Evolutionary conservation across 1,140 invertebrate genomes (phyloP), one percentile per base, ranked within the genome.

Genomic region (Latrodectus geometricus): DNA sequence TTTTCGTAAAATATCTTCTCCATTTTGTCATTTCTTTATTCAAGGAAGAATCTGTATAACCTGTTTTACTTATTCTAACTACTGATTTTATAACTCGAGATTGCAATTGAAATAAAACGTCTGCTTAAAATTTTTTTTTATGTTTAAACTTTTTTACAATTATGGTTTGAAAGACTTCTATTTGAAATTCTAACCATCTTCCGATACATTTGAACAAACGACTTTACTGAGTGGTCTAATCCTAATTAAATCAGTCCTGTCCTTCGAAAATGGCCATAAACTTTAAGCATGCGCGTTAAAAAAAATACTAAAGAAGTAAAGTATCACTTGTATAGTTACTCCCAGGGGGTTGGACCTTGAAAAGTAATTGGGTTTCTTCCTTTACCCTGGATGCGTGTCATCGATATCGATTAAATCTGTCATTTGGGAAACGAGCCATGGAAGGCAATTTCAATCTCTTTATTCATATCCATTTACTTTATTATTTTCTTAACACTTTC

Each of bases 301-400:
- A 61, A 61, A 61, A 61, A 61, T 11, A 61, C 54, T 61, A 14
- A 61, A 61, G 8, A 61, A 61, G 17, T 61, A 17, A 14, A 11
- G 17, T 61, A 61, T 14, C 54, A 61, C 54, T 14, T 61, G 11
- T 61, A 14, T 61, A 69, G 20, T 23, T 17, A 35, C 70, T 73
- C 70, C 48, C 9, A 73, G 73, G 73, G 73, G 73, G 49, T 17
- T 14, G 73, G 50, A 75, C 73, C 73, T 75, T 75, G 73, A 75
- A 75, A 21, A 61, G 54, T 54, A 50, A 75, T 50, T 52, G 50
- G 12, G 17, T 54, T 75, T 17, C 23, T 17, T 73, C 7, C 11
- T 75, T 73, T 75, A 54, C 50, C 73, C 12, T 50, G 20, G n/a
- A 75, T 20, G 21, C n/a, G 23, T 75, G 73, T 75, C 73, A 54